Conservation (phyloP, 1,140 invertebrate species). For the Solen grandis region DNA sequence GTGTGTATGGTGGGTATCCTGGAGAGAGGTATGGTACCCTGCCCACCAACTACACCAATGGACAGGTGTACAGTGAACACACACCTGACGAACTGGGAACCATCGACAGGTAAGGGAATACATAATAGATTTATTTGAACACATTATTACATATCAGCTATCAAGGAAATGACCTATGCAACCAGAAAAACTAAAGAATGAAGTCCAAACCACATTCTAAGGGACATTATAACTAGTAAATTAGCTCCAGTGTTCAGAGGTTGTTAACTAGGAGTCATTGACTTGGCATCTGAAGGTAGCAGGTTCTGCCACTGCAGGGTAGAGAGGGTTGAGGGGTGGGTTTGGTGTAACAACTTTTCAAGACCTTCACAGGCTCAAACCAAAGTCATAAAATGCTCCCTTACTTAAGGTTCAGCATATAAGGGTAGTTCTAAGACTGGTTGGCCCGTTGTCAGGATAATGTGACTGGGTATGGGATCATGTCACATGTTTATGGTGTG, state of each 20-base stretch:
- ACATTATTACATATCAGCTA: not conserved
- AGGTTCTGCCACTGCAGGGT: too few species aligned
- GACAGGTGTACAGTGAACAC: conserved; percentile 28
- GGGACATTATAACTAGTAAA: not conserved
- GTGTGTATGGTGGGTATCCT: not conserved
- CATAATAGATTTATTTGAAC: not conserved
- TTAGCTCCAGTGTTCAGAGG: not conserved
- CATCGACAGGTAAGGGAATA: conserved; percentile 31
- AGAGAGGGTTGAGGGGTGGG: too few species aligned
- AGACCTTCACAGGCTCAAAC: too few species aligned
- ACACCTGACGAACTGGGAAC: conserved; percentile 34
- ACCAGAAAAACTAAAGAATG: not conserved
- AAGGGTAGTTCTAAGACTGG: too few species aligned
- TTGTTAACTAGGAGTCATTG: not conserved
- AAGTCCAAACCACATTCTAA: not conserved
- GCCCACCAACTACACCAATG: conserved; percentile 44
- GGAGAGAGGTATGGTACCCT: conserved; percentile 44
- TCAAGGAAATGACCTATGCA: too few species aligned
- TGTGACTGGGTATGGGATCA: too few species aligned
- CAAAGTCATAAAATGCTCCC: too few species aligned
- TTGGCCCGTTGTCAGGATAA: too few species aligned
- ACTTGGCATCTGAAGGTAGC: not conserved
- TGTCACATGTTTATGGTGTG: too few species aligned
- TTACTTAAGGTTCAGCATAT: too few species aligned
- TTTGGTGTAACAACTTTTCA: too few species aligned